phyloP scores from a whole-genome alignment of 1,140 invertebrate genomes.

The Acromyrmex charruanus region DNA sequence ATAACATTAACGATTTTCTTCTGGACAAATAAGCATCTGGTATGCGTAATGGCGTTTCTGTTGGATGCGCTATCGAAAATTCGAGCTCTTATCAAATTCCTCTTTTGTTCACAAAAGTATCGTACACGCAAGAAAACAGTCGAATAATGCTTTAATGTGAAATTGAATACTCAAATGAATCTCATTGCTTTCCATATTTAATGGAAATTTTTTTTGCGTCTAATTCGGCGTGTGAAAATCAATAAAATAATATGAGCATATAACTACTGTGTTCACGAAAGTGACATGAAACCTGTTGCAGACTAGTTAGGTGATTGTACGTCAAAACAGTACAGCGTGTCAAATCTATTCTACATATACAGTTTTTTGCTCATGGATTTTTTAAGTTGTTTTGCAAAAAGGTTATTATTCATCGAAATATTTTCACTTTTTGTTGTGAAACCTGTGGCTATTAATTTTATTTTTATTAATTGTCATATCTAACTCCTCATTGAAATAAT shows the following conservation, averaged over 20 bases:
- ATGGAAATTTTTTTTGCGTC: not conserved
- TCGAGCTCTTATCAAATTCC: slow-evolving; percentile 70
- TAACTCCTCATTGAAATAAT: not conserved
- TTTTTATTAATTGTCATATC: not conserved
- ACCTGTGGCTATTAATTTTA: not conserved
- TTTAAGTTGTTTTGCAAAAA: not conserved
- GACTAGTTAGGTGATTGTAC: slow-evolving; percentile 11
- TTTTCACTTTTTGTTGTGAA: not conserved
- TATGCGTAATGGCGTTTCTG: slow-evolving; percentile 52
- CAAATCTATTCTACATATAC: not conserved
- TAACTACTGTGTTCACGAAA: slow-evolving; percentile 37
- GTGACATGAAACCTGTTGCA: slow-evolving; percentile 56
- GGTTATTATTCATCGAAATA: slow-evolving; percentile 6
- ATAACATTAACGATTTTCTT: slow-evolving; percentile 73
- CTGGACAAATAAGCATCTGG: slow-evolving; percentile 67
- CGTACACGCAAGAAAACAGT: slow-evolving; percentile 8
- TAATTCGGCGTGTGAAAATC: slow-evolving; percentile 35
- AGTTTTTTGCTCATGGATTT: not conserved
- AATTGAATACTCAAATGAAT: slow-evolving; percentile 27
- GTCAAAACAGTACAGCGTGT: slow-evolving; percentile 32
- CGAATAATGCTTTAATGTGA: not conserved
- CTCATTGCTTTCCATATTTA: not conserved
- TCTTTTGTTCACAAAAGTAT: slow-evolving; percentile 56
- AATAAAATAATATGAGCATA: slow-evolving; percentile 53
- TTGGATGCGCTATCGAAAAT: slow-evolving; percentile 37